Conservation (phyloP, 2,888 invertebrate species). For the Gymnosoma rotundatum region DNA sequence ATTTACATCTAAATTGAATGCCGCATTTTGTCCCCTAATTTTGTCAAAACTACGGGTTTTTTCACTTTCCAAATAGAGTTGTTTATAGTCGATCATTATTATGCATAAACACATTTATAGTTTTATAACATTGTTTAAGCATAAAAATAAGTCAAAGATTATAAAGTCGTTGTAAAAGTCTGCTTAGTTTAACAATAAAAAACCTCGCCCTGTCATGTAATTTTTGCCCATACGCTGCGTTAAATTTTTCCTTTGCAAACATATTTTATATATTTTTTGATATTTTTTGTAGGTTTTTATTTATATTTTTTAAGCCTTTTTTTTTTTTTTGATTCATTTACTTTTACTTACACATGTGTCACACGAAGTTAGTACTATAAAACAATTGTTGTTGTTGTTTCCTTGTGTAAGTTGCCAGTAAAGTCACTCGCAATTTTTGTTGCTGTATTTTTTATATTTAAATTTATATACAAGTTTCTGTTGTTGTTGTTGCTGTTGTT, state of each 20-base stretch:
- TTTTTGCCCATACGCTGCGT: slow-evolving; percentile 54
- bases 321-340: slow-evolving; percentile 41
- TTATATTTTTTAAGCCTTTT: slow-evolving; percentile 46
- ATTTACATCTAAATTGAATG: too few relatives aligned
- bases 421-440: slow-evolving; percentile 15
- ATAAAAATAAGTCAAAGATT: slow-evolving; percentile 19
- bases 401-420: slow-evolving; percentile 12
- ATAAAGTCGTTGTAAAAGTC: slow-evolving; percentile 45
- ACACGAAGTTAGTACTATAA: slow-evolving; percentile 49
- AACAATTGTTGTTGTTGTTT: slow-evolving; percentile 41
- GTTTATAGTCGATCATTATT: neutral
- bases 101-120: neutral
- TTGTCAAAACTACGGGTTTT: neutral
- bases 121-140: neutral
- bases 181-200: slow-evolving; percentile 47
- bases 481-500: slow-evolving; percentile 16
- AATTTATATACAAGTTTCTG: slow-evolving; percentile 26
- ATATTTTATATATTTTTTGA: slow-evolving; percentile 4
- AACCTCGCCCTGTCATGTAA: slow-evolving; percentile 63
- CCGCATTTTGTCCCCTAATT: too few relatives aligned
- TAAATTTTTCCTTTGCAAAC: slow-evolving; percentile 45
- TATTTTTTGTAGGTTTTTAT: slow-evolving; percentile 1
- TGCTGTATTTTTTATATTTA: slow-evolving; percentile 6
- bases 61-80: neutral
- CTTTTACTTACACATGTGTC: slow-evolving; percentile 63